These are phyloP conservation scores for Entelurus aequoreus DNA, from an alignment of 2,113 vertebrate genomes.

Conservation along the genomic window DNA sequence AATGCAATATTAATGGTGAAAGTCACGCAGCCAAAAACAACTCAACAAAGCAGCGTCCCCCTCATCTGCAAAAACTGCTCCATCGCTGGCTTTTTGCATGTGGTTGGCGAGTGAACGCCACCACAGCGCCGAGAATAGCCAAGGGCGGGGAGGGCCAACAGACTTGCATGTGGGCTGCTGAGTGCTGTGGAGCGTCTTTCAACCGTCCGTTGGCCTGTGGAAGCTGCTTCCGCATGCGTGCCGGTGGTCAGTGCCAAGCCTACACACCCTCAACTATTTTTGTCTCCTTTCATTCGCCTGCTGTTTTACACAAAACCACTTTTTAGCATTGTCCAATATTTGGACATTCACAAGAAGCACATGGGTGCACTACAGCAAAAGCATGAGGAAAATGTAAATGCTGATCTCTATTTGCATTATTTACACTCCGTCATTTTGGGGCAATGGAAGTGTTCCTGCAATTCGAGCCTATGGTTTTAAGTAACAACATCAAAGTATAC, in stretches of 20 bases:
- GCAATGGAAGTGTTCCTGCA: slow-evolving; percentile 2
- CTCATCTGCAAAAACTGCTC: slow-evolving; percentile 29
- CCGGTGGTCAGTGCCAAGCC: slow-evolving; percentile 70
- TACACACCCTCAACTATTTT: slow-evolving; percentile 76
- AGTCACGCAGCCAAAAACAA: slow-evolving; percentile 16
- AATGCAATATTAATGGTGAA: not conserved
- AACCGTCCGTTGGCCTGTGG: slow-evolving; percentile 56
- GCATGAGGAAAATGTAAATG: not conserved
- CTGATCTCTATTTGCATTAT: not conserved
- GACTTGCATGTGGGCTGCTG: slow-evolving; percentile 66
- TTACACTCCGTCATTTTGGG: slow-evolving; percentile 9
- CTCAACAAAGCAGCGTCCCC: slow-evolving; percentile 37
- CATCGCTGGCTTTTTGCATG: slow-evolving; percentile 38
- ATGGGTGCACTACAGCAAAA: not conserved
- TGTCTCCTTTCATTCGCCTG: slow-evolving; percentile 39
- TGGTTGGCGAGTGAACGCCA: slow-evolving; percentile 56
- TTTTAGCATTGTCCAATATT: slow-evolving; percentile 14
- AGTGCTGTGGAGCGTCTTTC: slow-evolving; percentile 52
- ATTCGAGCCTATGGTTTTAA: not conserved
- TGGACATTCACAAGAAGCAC: slow-evolving; percentile 12
- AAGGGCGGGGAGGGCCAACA: slow-evolving; percentile 57
- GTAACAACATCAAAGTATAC: slow-evolving; percentile 9
- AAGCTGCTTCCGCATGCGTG: slow-evolving; percentile 73
- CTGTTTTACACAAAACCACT: slow-evolving; percentile 25
- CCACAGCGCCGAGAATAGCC: slow-evolving; percentile 62